Conservation (phyloP, 2,113 vertebrate genomes). For the Physeter macrocephalus region DNA sequence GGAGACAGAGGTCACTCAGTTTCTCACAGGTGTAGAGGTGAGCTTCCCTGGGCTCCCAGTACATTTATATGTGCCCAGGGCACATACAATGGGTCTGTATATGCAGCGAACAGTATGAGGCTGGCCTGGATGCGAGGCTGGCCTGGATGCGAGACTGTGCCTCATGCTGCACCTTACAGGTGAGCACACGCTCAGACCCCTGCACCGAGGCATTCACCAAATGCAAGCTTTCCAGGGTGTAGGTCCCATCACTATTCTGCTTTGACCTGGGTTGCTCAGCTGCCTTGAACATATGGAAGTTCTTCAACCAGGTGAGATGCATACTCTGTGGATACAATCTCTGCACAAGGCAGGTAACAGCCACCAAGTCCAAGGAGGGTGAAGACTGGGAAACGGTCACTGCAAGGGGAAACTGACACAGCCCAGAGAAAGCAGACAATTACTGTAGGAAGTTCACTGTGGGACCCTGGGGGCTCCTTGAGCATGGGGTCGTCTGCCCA, state of each 20-base stretch:
- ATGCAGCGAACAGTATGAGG: background rate
- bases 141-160: background rate
- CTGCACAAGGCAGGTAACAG: background rate
- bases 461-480: background rate
- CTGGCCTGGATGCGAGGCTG: conserved; percentile 16
- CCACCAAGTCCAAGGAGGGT: background rate
- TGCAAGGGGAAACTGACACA: conserved; percentile 30
- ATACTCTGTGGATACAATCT: conserved; percentile 38
- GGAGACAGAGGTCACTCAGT: background rate
- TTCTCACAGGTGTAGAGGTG: background rate
- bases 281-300: background rate
- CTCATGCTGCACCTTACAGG: conserved; percentile 40
- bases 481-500: background rate
- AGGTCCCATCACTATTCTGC: conserved; percentile 13
- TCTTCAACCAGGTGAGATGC: conserved; percentile 25
- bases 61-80: background rate
- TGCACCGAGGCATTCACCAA: background rate
- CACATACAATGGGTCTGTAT: too few relatives aligned
- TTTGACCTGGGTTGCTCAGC: background rate
- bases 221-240: background rate
- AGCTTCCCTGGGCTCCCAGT: conserved; percentile 13
- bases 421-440: background rate
- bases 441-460: background rate
- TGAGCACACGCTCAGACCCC: background rate
- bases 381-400: conserved; percentile 38